Evolutionary conservation across 2,113 vertebrate species (phyloP).

Genomic region (Neodon shergylaensis): DNA sequence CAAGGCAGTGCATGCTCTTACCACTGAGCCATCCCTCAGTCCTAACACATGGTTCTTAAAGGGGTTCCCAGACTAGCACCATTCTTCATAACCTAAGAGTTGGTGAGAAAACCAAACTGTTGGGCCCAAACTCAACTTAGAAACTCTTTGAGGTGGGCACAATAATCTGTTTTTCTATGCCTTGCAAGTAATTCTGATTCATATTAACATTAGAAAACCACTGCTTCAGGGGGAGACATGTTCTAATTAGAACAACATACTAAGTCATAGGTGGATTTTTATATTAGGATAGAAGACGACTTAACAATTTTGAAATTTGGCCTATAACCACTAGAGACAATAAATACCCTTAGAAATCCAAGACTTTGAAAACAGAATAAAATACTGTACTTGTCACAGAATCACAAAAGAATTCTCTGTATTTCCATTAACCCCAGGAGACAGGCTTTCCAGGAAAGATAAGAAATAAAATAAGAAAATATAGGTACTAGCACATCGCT

Average conservation of each 20-base stretch:
- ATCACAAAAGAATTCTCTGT: not conserved
- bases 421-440: not conserved
- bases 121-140: not conserved
- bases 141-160: not conserved
- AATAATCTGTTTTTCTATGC: not conserved
- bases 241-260: slow-evolving; percentile 59
- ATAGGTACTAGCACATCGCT: not conserved
- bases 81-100: not conserved
- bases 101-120: not conserved
- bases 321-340: slow-evolving; percentile 21
- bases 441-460: slow-evolving; percentile 46
- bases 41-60: slow-evolving; percentile 59
- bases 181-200: not conserved
- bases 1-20: not conserved
- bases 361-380: slow-evolving; percentile 59
- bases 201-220: slow-evolving; percentile 1
- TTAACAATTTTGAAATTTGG: slow-evolving; percentile 43
- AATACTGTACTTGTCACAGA: slow-evolving; percentile 48
- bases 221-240: slow-evolving; percentile 24
- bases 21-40: not conserved
- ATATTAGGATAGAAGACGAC: slow-evolving; percentile 47
- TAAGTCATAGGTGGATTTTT: slow-evolving; percentile 48
- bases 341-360: slow-evolving; percentile 63
- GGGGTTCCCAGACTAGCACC: not conserved
- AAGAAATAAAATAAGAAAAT: not conserved